Evolutionary conservation across 2,797 vertebrate species (phyloP), one percentile per base, ranked within the genome.

Genomic region (Knipowitschia caucasica): DNA sequence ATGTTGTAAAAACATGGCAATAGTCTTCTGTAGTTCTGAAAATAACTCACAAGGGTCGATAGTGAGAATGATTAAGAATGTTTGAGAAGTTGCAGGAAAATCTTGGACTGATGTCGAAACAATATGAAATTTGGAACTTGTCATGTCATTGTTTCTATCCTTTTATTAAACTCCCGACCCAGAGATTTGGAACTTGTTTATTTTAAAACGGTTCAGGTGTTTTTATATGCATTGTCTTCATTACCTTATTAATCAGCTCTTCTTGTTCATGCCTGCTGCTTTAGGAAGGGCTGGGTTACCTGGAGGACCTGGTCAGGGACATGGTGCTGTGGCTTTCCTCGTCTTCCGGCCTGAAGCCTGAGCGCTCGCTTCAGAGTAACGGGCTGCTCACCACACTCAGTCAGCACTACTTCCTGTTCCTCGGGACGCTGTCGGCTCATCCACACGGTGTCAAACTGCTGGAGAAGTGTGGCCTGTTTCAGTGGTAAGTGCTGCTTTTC

Each of bases 401-500:
- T 88, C 96, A 99, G 85, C 93, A 99, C 91, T 99, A 99, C 90
- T 98, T 98, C 77, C 90, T 99, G 53, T 95, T 98, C 87, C 91
- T 98, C 68, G 96, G 96, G 73, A 93, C 95, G 8, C 93, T 99
- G 29, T 98, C 96, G 60, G 93, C 95, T 56, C 92, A 99, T 69
- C 93, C 93, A 15, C 92, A 94, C 59, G 96, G 95, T 62, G 94
- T 98, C 71, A 99, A 98, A 90, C 92, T 96, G 90, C 89, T 98
- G 71, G 96, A 99, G 90, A 99, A 99, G 89, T 98, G 96, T 85
- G 93, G 93, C 60, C 93, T 98, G 77, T 99, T 98, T 89, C 97
- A 99, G 69, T 98, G 95, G 96, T 98, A 69, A 92, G 93, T 80
- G 27, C 50, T 5, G 31, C 0, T 33, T 14, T 33, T 20, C 18